Evolutionary conservation across 2,113 vertebrate genomes (phyloP), one percentile per base, ranked within the genome.

Genomic region (Dipodomys ordii): DNA sequence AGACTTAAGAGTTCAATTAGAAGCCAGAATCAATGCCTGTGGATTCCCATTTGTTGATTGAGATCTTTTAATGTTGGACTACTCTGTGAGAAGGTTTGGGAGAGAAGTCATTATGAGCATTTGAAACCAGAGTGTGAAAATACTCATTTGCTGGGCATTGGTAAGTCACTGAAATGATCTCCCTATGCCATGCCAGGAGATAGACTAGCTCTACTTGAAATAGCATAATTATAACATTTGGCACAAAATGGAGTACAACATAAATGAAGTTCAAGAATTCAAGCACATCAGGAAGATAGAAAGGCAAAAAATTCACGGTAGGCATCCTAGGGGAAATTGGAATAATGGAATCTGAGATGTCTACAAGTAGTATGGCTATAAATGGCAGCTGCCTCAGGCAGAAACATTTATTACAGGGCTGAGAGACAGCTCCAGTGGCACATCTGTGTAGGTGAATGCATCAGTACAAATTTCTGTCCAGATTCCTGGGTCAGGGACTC

Each of bases 181-280:
- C 74, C 44, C 49, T 39, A 49, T 7, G 23, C 71, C 6, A 2
- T 72, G 27, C 65, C 67, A 10, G 53, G 32, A 49, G 4, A 90
- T 32, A 71, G 57, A 78, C n/a, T 46, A 87, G 32, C 62, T 90
- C 74, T 91, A 62, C 87, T 90, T 85, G 87, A 95, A 93, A 93
- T 95, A 83, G 83, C 32, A 19, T 93, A 53, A 96, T 91, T 90
- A 53, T 18, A 77, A 35, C 19, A 95, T 15, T 85, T 93, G 82
- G 74, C 19, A 57, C 95, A 87, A 91, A 91, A 89, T 90, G 18
- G 67, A 94, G 79, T 82, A 80, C 53, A 78, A 90, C 71, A 81
- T 90, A 95, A 93, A 94, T 60, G 28, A 53, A 95, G 93, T 93
- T 91, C 79, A 91, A 87, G 65, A 85, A 95, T 74, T 73, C 72